Percentiles rank a stretch among this genome's conserved stretches.
These are phyloP conservation scores for Tetragnatha montana DNA, from an alignment of 2,888 invertebrate genomes.

Conservation along the genomic window DNA sequence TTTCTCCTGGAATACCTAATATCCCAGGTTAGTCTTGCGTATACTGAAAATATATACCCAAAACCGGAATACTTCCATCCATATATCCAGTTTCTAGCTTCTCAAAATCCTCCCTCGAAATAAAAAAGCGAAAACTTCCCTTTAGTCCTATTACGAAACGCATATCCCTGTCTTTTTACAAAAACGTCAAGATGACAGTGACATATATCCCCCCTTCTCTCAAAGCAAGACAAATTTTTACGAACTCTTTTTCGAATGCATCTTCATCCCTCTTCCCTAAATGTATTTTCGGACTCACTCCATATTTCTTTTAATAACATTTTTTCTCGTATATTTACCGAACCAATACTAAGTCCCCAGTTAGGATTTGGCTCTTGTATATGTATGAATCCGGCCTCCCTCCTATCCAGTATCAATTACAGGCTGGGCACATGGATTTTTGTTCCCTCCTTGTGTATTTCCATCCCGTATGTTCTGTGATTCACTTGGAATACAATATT, in stretches of 20 bases:
- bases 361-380: constrained; percentile 26
- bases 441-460: constrained; percentile 35
- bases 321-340: constrained; percentile 28
- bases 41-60: too few relatives aligned
- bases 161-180: background rate
- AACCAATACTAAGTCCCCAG: constrained; percentile 28
- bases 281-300: background rate
- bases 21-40: too few relatives aligned
- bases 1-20: too few relatives aligned
- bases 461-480: constrained; percentile 52
- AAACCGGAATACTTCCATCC: too few relatives aligned
- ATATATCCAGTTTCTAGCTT: too few relatives aligned
- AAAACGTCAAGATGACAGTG: background rate
- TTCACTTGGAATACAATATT: constrained; percentile 53
- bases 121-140: background rate
- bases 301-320: constrained; percentile 21
- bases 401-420: constrained; percentile 56
- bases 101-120: background rate
- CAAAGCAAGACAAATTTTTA: background rate
- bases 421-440: constrained; percentile 32
- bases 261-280: background rate
- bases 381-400: constrained; percentile 41
- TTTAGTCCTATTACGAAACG: background rate
- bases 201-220: background rate
- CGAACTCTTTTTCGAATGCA: background rate